Evolutionary conservation across 2,113 vertebrate genomes (phyloP).

Genomic region (Cephalopholis sonnerati): DNA sequence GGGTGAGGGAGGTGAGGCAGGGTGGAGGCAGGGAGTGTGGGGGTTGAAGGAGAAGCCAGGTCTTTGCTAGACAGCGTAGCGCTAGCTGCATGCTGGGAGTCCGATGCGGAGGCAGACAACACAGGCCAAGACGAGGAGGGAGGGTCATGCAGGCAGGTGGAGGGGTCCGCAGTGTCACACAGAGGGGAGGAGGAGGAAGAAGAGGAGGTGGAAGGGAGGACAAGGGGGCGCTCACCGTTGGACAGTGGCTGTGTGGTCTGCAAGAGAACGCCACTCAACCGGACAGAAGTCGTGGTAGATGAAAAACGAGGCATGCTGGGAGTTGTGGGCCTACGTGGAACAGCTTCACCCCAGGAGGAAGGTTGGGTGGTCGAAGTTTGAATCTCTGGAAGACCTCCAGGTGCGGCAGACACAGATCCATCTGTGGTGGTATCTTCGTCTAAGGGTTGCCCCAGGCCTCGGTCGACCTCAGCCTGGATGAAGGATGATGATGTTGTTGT

Average conservation of each 20-base stretch:
- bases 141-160: constrained; percentile 91
- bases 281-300: constrained; percentile 73
- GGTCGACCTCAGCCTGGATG: constrained; percentile 57
- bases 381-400: constrained; percentile 71
- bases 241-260: constrained; percentile 89
- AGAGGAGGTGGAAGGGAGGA: constrained; percentile 87
- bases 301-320: constrained; percentile 70
- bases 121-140: constrained; percentile 88
- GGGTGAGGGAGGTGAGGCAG: constrained; percentile 75
- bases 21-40: constrained; percentile 65
- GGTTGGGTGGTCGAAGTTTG: constrained; percentile 78
- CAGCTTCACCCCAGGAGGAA: constrained; percentile 81
- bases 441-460: constrained; percentile 39
- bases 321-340: constrained; percentile 81
- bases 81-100: constrained; percentile 89
- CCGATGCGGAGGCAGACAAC: constrained; percentile 88
- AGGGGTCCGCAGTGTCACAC: constrained; percentile 79
- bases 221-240: constrained; percentile 93
- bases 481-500: constrained; percentile 61
- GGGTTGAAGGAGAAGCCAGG: constrained; percentile 71
- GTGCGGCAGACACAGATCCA: constrained; percentile 53
- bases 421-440: constrained; percentile 66
- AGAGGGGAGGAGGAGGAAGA: constrained; percentile 85
- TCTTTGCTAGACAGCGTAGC: constrained; percentile 86
- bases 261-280: constrained; percentile 82